Base-by-base conservation (phyloP, 2,113 vertebrate genomes). In the Toxotes jaculatrix region DNA sequence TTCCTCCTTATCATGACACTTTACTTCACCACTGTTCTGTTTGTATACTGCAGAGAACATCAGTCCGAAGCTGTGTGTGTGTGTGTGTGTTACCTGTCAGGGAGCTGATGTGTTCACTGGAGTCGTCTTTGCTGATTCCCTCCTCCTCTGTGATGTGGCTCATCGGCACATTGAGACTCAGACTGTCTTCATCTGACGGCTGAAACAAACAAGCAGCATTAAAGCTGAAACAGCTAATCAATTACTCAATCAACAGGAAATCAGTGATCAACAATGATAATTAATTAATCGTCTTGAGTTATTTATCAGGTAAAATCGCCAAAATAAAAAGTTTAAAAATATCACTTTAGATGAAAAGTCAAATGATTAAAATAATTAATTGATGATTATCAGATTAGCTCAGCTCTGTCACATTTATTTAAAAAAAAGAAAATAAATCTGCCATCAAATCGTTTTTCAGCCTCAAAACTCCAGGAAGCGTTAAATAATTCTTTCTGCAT, bases 111-210 rank as follows among this genome's bases (percentile, higher is more conserved):
- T 90, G 96, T 84, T 95, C 96, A 74, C 90, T 95, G 2, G 94
- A 91, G 83, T 98, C 96, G 61, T 99, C 97, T 89, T 97, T 97
- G 74, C 91, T 66, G 81, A 96, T 68, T n/a, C 92, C 96, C 14
- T 98, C 97, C 91, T 99, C 98, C 93, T 99, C 98, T 62, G 96
- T 72, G 77, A 98, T 98, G 85, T 98, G 95, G 0, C 96, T 97
- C 98, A 98, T 98, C 0, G 97, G 97, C 34, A 94, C 96, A 0
- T 96, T 98, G 43, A 98, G 95, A 93, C 96, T 98, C 78, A 96
- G 66, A 17, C 96, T 95, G 88, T 99, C 98, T 94, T 98, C 98
- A 82, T 99, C 98, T 56, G 97, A 98, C 1, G 98, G 97, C 97
- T 99, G 65, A 13, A 64, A 62, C 32, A 49, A 38, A 78, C 38